A percentile compares a stretch with the other conserved stretches of the same genome.
Conservation (phyloP, 2,113 vertebrate species). For the Platycercus adscitus region DNA sequence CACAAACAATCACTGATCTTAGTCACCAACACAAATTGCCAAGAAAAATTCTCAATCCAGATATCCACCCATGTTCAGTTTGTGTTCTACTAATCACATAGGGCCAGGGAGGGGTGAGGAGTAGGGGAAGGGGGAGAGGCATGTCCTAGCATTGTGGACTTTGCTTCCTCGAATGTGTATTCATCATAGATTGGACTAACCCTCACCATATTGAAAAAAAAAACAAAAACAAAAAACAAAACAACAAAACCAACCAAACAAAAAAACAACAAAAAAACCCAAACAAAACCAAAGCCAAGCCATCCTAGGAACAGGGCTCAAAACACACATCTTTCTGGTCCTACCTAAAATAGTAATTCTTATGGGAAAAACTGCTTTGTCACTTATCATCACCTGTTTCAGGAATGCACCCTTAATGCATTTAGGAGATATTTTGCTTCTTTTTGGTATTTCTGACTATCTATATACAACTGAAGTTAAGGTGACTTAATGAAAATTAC, state of each 20-base stretch:
- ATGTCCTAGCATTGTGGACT: not conserved
- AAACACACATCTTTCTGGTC: not conserved
- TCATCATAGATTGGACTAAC: not conserved
- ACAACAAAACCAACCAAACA: too few relatives aligned
- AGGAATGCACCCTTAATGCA: not conserved
- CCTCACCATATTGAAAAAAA: not conserved
- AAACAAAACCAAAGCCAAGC: not conserved
- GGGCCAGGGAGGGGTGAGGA: not conserved
- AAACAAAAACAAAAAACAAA: not conserved
- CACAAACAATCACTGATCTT: not conserved
- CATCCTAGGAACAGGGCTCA: not conserved
- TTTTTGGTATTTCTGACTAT: not conserved
- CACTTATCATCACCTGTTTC: not conserved
- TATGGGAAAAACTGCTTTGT: not conserved
- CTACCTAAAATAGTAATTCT: not conserved
- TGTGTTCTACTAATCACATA: not conserved
- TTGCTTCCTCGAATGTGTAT: not conserved
- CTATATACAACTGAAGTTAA: not conserved
- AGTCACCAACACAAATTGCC: not conserved
- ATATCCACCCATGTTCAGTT: not conserved
- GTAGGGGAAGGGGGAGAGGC: accelerated
- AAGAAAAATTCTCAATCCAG: not conserved
- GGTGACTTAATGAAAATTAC: not conserved
- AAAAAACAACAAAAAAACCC: not conserved
- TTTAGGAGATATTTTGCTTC: not conserved